A percentile compares a stretch with the other conserved stretches of the same genome.
Evolutionary conservation across 2,888 invertebrate genomes (phyloP).

Genomic region (Hanleya hanleyi): DNA sequence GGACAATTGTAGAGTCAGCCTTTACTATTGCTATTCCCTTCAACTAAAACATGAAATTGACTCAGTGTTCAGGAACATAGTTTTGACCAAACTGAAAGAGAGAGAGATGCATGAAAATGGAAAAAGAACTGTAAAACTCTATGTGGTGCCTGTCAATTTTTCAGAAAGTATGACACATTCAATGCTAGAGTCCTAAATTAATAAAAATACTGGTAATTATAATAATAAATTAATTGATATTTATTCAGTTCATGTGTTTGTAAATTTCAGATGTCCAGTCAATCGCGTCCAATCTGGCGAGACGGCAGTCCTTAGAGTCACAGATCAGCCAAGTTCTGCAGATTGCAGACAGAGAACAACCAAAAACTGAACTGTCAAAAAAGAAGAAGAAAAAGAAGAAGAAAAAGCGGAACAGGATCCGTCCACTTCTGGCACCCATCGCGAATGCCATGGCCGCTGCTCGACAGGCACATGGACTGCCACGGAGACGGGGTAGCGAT

Average conservation of each 20-base stretch:
- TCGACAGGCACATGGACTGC: constrained; percentile 32
- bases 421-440: constrained; percentile 52
- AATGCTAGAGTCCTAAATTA: no score
- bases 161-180: no score
- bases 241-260: background rate
- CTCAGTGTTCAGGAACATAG: no score
- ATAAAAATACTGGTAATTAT: no score
- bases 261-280: constrained; percentile 49
- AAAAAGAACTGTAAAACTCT: no score
- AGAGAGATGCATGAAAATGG: no score
- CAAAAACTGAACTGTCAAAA: constrained; percentile 3
- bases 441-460: constrained; percentile 43
- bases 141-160: no score
- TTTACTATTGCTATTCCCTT: no score
- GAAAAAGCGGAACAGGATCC: constrained; percentile 49
- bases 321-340: constrained; percentile 74
- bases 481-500: constrained; percentile 43
- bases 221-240: no score
- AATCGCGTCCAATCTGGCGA: constrained; percentile 36
- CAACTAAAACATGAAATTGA: no score
- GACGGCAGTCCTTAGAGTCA: constrained; percentile 90
- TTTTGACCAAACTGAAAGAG: no score
- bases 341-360: background rate
- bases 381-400: constrained; percentile 43
- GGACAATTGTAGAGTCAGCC: no score